Evolutionary conservation across 2,113 vertebrate species (phyloP), one percentile per base, ranked within the genome.

Genomic region (Synodontis membranacea): DNA sequence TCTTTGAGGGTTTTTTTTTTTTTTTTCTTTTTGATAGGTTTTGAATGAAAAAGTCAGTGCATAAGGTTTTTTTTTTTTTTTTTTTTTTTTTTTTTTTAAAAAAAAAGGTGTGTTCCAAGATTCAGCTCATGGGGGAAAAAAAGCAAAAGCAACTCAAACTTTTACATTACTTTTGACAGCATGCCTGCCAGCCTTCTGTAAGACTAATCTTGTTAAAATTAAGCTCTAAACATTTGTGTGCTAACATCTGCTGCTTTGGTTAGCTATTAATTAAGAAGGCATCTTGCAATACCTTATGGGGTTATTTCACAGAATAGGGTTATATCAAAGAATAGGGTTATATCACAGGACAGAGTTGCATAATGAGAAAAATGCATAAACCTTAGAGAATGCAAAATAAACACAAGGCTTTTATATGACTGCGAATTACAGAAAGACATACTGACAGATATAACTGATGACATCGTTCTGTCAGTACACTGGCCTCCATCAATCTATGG

Each of bases 191-290:
- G 74, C 19, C 31, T 25, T 50, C 44, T 79, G 28, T 68, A 80
- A 78, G 56, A 80, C 60, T 68, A 68, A 83, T 68, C n/a, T 54
- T 84, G 72, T 72, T 86, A 54, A 80, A 64, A 52, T 54, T 62
- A 68, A 39, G n/a, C 28, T 44, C n/a, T 37, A 50, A 85, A 54
- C 76, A 64, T 80, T 66, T 68, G 60, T 52, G 46, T 9, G 44
- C 8, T 68, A 79, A 80, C 58, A 79, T 79, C 75, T 80, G n/a
- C 46, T 62, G 54, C 48, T 50, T 80, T 79, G 46, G 74, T 54
- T 50, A 39, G 58, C 28, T 14, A 80, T 52, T 66, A 86, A 64
- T 64, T 52, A 68, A 64, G 15, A n/a, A 44, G 23, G 21, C 28
- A 31, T 79, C 50, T 54, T 54, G 4, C 4, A 2, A 3, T 48